Evolutionary conservation across 1,140 invertebrate species (phyloP), one percentile per base, ranked within the genome.

Genomic region (Trichonephila inaurata): DNA sequence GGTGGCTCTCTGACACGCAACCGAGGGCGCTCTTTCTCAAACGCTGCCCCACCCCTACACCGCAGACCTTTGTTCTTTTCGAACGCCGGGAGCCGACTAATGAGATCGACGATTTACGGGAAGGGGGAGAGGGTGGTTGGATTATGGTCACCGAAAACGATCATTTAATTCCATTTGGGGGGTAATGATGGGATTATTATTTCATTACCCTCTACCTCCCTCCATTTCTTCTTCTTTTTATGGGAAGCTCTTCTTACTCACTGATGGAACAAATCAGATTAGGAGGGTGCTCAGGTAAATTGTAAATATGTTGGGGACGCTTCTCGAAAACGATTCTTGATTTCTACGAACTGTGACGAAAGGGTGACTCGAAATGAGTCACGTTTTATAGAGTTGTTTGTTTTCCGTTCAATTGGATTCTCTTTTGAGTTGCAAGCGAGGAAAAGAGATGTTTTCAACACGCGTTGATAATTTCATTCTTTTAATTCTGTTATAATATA

Each of bases 1-100:
- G 89, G 89, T 91, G 60, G 72, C 44, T 18, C 89, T 19, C 33
- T 12, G 21, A 44, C 89, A 91, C 89, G 89, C 89, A 81, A 91
- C 33, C 82, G 12, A 33, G 51, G 51, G 51, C 51, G 81, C 64
- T 66, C 64, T 66, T 12, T 66, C 64, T 6, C 24, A 69, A 69
- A 69, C 66, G 66, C 24, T 72, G 24, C 69, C 16, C 69, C 69
- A 72, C 69, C 69, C 69, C 69, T 58, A 19, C 81, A n/a, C 81
- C 81, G 82, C 69, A 14, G 69, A 28, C 69, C 33, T 60, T 85
- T 85, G 51, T 40, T 85, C 51, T 40, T 85, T 28, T 72, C 24
- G 82, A 40, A 51, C 0, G 21, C 58, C 44, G 82, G 82, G 51
- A 18, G 21, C 58, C 44, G 14, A 6, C 82, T 85, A 85, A 85